Percentiles rank a stretch among this genome's conserved stretches.
Evolutionary conservation across 2,113 vertebrate species (phyloP).

Genomic region (Cacatua alba): DNA sequence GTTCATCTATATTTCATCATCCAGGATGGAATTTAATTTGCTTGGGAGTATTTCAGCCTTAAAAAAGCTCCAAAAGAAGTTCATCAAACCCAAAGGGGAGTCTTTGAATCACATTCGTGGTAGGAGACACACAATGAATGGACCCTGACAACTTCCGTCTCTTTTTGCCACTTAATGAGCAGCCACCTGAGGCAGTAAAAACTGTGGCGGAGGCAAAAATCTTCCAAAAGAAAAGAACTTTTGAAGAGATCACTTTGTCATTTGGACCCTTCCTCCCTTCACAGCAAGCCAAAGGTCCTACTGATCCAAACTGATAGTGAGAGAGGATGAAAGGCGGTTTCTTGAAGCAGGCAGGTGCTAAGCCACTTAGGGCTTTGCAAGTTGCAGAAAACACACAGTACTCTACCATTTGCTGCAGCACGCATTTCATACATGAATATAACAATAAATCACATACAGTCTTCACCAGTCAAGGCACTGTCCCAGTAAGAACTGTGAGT

Average conservation of each 20-base stretch:
- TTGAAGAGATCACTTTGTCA: neutral
- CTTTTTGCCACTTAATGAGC: neutral
- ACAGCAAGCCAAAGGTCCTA: neutral
- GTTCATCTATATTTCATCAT: conserved; percentile 48
- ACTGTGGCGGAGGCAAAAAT: neutral
- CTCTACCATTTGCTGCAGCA: neutral
- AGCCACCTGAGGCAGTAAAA: neutral
- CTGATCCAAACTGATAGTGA: neutral
- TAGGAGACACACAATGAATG: neutral
- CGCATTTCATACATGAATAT: neutral
- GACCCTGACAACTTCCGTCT: neutral
- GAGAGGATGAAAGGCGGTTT: neutral
- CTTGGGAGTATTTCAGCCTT: neutral
- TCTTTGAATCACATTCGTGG: neutral
- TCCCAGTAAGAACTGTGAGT: neutral
- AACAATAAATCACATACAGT: neutral
- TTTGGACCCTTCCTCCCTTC: neutral
- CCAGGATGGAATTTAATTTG: neutral
- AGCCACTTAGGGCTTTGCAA: neutral
- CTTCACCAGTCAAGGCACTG: neutral
- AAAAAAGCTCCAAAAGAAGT: neutral
- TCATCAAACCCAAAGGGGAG: neutral
- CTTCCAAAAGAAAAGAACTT: neutral
- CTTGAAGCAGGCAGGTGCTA: neutral
- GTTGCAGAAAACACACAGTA: neutral